These are phyloP conservation scores for Zaprionus bogoriensis DNA, from an alignment of 2,888 invertebrate species.

Conservation along the genomic window DNA sequence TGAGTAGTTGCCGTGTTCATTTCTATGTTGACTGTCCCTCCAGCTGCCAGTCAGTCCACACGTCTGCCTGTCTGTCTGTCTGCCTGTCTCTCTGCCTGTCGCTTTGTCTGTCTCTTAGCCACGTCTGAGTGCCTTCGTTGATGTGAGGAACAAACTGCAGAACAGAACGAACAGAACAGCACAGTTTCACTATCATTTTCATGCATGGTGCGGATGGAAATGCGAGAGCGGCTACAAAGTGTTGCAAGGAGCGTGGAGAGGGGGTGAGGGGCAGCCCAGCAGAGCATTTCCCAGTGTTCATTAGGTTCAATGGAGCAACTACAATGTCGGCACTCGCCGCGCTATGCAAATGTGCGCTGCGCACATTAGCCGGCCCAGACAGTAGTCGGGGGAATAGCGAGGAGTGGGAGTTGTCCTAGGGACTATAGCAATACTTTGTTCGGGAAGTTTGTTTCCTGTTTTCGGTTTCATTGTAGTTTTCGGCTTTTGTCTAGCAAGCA, in stretches of 20 bases:
- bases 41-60: neutral
- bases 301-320: slow-evolving; percentile 44
- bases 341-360: slow-evolving; percentile 47
- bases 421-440: slow-evolving; percentile 22
- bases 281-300: slow-evolving; percentile 32
- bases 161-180: slow-evolving; percentile 20
- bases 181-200: slow-evolving; percentile 65
- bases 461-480: slow-evolving; percentile 47
- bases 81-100: neutral
- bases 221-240: slow-evolving; percentile 29
- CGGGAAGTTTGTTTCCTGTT: slow-evolving; percentile 33
- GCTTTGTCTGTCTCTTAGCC: slow-evolving; percentile 7
- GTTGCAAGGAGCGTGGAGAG: slow-evolving; percentile 17
- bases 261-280: too few relatives aligned
- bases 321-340: slow-evolving; percentile 24
- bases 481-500: slow-evolving; percentile 24
- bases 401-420: neutral
- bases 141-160: slow-evolving; percentile 22
- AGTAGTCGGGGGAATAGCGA: neutral
- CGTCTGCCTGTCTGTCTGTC: neutral
- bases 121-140: slow-evolving; percentile 31
- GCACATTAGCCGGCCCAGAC: slow-evolving; percentile 26
- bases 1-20: slow-evolving; percentile 29
- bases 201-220: slow-evolving; percentile 15
- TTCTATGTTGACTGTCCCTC: slow-evolving; percentile 39